Conservation (phyloP, 2,888 invertebrate genomes). For the Drosophila buzzatii region DNA sequence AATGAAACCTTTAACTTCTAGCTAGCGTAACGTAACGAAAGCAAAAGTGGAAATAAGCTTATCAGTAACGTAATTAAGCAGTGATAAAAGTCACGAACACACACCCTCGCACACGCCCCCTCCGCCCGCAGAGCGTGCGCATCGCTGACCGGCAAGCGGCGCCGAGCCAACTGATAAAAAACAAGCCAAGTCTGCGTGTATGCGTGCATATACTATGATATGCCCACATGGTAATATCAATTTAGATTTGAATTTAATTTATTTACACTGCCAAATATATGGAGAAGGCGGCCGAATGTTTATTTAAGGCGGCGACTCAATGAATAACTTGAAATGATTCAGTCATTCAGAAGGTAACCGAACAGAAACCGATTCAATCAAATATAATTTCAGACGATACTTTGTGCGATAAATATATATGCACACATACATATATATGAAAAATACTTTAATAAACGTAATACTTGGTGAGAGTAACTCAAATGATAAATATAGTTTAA, state of each 20-base stretch:
- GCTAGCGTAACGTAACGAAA: slow-evolving; percentile 52
- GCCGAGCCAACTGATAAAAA: slow-evolving; percentile 56
- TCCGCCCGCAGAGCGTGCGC: slow-evolving; percentile 15
- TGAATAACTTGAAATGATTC: slow-evolving; percentile 52
- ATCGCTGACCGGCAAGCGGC: slow-evolving; percentile 42
- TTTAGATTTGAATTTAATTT: slow-evolving; percentile 79
- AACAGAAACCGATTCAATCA: slow-evolving; percentile 26
- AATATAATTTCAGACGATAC: slow-evolving; percentile 6
- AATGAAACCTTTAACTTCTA: slow-evolving; percentile 48
- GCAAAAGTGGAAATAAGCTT: slow-evolving; percentile 62
- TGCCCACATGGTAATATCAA: slow-evolving; percentile 64
- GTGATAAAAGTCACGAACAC: slow-evolving; percentile 68
- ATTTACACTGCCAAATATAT: slow-evolving; percentile 66
- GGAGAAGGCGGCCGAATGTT: slow-evolving; percentile 44
- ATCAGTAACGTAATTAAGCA: slow-evolving; percentile 79
- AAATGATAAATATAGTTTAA: not conserved
- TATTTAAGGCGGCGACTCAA: slow-evolving; percentile 64
- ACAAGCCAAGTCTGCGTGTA: slow-evolving; percentile 24
- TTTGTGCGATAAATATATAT: not conserved
- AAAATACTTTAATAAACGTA: no score
- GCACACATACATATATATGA: no score
- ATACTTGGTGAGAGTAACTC: not conserved
- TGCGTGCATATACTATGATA: slow-evolving; percentile 26
- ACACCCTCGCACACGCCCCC: slow-evolving; percentile 20
- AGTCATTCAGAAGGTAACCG: slow-evolving; percentile 44